phyloP scores from a whole-genome alignment of 2,888 invertebrate species.

The Rotaria sp. region DNA sequence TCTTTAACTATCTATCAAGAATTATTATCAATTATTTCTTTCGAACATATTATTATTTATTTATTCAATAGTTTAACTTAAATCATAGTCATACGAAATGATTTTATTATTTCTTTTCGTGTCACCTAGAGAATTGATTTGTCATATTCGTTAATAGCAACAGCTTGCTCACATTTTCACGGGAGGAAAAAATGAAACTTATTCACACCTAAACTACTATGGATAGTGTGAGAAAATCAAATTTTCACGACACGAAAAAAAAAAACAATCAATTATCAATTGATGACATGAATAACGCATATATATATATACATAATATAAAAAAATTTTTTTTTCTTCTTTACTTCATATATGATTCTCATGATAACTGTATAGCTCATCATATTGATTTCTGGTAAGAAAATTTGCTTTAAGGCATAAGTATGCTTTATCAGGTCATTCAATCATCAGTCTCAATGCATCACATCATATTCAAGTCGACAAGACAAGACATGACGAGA shows the following conservation, averaged over 20 bases:
- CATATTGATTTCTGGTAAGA: background rate
- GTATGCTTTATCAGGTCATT: background rate
- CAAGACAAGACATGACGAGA: background rate
- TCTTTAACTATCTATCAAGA: background rate
- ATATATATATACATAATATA: background rate
- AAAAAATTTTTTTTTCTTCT: background rate
- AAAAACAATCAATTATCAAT: conserved; percentile 11
- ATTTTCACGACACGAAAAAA: background rate
- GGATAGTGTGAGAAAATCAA: conserved; percentile 14
- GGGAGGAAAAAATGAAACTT: background rate
- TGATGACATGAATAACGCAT: background rate
- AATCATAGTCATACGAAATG: background rate
- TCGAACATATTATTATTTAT: background rate
- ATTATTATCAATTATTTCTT: background rate
- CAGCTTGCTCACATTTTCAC: conserved; percentile 12
- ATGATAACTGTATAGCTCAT: background rate
- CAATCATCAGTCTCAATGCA: background rate
- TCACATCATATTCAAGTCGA: background rate
- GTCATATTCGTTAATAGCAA: background rate
- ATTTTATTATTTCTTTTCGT: background rate
- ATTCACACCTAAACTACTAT: background rate
- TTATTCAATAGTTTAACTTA: background rate
- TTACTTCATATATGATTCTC: background rate
- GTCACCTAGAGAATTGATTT: background rate
- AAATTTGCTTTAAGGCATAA: background rate